Evolutionary conservation across 2,113 vertebrate species (phyloP).

Genomic region (Bolborhynchus lineola): DNA sequence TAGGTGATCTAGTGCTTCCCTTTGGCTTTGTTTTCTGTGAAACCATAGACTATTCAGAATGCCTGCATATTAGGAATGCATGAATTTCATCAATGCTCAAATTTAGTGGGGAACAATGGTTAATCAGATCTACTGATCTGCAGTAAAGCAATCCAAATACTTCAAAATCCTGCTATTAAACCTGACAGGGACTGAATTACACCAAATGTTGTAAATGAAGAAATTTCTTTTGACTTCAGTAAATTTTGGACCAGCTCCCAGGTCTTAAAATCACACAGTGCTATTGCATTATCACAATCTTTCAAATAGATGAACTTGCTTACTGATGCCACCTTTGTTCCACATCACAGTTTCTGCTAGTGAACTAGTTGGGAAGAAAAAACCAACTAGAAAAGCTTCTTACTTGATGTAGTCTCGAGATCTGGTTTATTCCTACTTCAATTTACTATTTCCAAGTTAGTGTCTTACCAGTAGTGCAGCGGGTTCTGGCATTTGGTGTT

Average conservation of each 20-base stretch:
- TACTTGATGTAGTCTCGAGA: neutral
- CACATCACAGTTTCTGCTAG: neutral
- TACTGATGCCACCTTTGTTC: neutral
- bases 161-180: neutral
- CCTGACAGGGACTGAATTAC: neutral
- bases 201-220: neutral
- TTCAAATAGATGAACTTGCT: neutral
- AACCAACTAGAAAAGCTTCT: neutral
- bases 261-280: neutral
- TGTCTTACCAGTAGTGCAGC: neutral
- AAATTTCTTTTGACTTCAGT: neutral
- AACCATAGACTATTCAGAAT: neutral
- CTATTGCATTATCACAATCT: neutral
- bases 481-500: neutral
- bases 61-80: neutral
- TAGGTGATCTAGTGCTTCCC: neutral
- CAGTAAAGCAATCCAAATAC: neutral
- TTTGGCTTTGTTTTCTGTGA: neutral
- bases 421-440: slow-evolving; percentile 7
- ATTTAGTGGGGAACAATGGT: neutral
- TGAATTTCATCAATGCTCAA: neutral
- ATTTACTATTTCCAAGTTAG: neutral
- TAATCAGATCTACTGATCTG: neutral
- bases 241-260: neutral
- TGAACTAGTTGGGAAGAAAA: neutral